Conservation (phyloP, 2,113 vertebrate species). For the Peromyscus leucopus region DNA sequence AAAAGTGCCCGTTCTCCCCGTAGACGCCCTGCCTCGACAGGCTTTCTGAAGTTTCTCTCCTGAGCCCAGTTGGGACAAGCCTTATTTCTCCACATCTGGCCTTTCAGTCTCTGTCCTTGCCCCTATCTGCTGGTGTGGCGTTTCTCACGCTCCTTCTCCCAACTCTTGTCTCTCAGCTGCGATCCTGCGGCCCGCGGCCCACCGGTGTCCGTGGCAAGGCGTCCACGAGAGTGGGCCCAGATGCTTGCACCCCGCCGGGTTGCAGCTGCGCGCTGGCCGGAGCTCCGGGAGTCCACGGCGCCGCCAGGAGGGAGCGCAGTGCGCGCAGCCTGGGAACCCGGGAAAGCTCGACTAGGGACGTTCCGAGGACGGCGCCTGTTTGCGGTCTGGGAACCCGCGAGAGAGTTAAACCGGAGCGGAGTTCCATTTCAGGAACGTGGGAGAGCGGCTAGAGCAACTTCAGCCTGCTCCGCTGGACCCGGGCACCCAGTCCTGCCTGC, state of each 20-base stretch:
- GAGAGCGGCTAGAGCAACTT: neutral
- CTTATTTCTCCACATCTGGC: neutral
- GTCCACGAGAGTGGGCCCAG: neutral
- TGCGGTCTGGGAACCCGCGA: neutral
- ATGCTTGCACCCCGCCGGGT: neutral
- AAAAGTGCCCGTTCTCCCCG: neutral
- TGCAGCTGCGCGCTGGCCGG: neutral
- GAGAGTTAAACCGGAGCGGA: neutral
- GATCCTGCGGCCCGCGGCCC: neutral
- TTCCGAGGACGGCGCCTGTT: neutral
- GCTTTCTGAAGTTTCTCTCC: neutral
- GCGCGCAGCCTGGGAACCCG: accelerated
- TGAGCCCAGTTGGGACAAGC: accelerated
- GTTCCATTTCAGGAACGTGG: neutral
- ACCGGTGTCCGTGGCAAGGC: neutral
- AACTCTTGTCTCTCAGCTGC: neutral
- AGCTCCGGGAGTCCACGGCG: neutral
- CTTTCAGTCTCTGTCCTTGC: accelerated
- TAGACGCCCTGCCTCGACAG: neutral
- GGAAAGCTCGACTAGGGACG: neutral
- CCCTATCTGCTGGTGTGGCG: neutral
- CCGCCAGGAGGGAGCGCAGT: neutral
- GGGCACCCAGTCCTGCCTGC: no score
- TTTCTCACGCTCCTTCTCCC: neutral
- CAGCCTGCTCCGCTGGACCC: neutral